A percentile compares a stretch with the other conserved stretches of the same genome.
Evolutionary conservation across 2,797 vertebrate genomes (phyloP).

Genomic region (Etheostoma perlongum): DNA sequence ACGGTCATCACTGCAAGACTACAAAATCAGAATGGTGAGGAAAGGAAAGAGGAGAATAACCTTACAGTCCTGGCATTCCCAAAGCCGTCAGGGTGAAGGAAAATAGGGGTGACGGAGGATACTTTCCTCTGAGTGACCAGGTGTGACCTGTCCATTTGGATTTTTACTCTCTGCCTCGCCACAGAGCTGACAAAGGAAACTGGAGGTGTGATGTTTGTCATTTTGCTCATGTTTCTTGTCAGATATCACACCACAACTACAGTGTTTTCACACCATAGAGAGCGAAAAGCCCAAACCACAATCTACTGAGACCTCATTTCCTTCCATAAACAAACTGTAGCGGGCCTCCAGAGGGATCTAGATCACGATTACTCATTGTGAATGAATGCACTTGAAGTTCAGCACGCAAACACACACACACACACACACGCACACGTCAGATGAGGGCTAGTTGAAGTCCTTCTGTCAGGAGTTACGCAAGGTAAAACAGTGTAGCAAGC

Average conservation of each 20-base stretch:
- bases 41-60: constrained; percentile 14
- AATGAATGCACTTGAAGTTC: constrained; percentile 42
- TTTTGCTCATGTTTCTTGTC: constrained; percentile 52
- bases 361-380: constrained; percentile 51
- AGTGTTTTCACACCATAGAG: constrained; percentile 51
- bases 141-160: constrained; percentile 62
- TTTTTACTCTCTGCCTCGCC: constrained; percentile 57
- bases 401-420: constrained; percentile 23
- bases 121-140: constrained; percentile 57
- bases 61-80: constrained; percentile 47
- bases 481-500: not conserved
- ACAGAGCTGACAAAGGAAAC: constrained; percentile 48
- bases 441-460: constrained; percentile 1
- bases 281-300: constrained; percentile 46
- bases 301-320: constrained; percentile 61
- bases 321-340: constrained; percentile 67
- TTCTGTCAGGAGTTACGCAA: constrained; percentile 24
- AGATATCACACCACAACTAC: constrained; percentile 46
- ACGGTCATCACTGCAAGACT: constrained; percentile 42
- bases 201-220: constrained; percentile 41
- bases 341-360: constrained; percentile 43
- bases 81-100: constrained; percentile 39
- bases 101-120: constrained; percentile 29
- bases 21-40: constrained; percentile 17
- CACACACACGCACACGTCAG: constrained; percentile 4